Evolutionary conservation across 2,888 invertebrate species (phyloP).

Genomic region (Tubulanus polymorphus): DNA sequence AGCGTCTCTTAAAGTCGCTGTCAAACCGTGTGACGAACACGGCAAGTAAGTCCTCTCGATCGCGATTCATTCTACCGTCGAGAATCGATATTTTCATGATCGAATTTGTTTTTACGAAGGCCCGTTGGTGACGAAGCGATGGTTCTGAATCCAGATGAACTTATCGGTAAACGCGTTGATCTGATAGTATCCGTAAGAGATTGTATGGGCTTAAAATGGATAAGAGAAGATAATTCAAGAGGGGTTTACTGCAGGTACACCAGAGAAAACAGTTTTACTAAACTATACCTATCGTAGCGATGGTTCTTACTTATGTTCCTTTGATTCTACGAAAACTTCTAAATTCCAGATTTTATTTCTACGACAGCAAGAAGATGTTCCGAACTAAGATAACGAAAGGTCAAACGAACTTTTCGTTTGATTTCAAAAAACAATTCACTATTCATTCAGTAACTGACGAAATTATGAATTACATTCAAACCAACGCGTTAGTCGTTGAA

Average conservation of each 20-base stretch:
- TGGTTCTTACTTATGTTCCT: not conserved
- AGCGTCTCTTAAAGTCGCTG: conserved; percentile 29
- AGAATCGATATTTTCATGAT: too few species aligned
- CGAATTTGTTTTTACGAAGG: too few species aligned
- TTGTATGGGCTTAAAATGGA: conserved; percentile 31
- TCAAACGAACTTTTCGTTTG: conserved; percentile 24
- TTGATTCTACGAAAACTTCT: not conserved
- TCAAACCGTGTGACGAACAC: conserved; percentile 27
- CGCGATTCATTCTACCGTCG: not conserved
- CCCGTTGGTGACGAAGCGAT: conserved; percentile 21
- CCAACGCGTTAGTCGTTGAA: conserved; percentile 31
- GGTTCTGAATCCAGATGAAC: conserved; percentile 30
- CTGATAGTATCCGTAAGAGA: conserved; percentile 24
- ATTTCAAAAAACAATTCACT: conserved; percentile 25
- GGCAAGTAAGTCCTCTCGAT: conserved; percentile 19
- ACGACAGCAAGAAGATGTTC: conserved; percentile 20
- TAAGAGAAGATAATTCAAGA: conserved; percentile 25
- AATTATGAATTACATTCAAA: conserved; percentile 26
- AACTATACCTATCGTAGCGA: not conserved
- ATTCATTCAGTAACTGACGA: conserved; percentile 24
- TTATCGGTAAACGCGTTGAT: conserved; percentile 26
- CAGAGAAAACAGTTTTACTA: too few species aligned
- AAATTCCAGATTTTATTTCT: conserved; percentile 15
- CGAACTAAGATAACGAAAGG: conserved; percentile 26
- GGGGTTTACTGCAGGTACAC: conserved; percentile 32